phyloP scores from a whole-genome alignment of 2,888 invertebrate genomes.

The Dynastes maya region DNA sequence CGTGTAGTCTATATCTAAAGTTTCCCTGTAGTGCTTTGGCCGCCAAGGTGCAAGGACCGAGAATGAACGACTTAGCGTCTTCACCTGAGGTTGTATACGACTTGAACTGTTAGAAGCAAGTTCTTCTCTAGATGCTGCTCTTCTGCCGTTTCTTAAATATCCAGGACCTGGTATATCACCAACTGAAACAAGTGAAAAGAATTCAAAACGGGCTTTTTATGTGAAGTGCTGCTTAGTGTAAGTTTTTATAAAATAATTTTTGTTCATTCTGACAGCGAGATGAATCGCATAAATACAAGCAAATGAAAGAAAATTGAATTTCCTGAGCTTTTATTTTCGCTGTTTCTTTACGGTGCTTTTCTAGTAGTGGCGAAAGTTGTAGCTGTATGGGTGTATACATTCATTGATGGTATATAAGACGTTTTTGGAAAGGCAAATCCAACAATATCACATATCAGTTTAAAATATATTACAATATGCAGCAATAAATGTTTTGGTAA shows the following conservation, averaged over 20 bases:
- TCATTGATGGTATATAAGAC: too few species aligned
- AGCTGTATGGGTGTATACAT: too few species aligned
- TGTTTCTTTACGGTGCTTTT: too few species aligned
- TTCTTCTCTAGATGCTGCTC: constrained; percentile 83
- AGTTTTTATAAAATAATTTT: too few species aligned
- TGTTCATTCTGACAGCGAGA: too few species aligned
- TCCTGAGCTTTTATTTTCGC: too few species aligned
- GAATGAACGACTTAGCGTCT: constrained; percentile 84
- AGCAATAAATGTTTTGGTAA: too few species aligned
- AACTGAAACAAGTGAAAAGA: constrained; percentile 71
- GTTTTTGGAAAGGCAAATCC: too few species aligned
- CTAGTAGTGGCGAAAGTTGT: too few species aligned
- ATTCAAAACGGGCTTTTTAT: background rate
- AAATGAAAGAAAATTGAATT: too few species aligned
- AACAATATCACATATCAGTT: too few species aligned
- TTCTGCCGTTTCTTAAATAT: constrained; percentile 71
- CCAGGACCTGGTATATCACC: constrained; percentile 88
- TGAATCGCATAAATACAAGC: background rate
- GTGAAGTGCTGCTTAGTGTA: background rate
- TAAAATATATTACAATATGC: too few species aligned
- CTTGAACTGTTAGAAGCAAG: constrained; percentile 78
- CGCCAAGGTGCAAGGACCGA: constrained; percentile 90
- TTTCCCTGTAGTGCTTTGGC: constrained; percentile 82
- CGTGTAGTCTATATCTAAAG: constrained; percentile 85
- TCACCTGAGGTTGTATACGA: constrained; percentile 76